Conservation (phyloP, 2,113 vertebrate species). For the Axis porcinus region DNA sequence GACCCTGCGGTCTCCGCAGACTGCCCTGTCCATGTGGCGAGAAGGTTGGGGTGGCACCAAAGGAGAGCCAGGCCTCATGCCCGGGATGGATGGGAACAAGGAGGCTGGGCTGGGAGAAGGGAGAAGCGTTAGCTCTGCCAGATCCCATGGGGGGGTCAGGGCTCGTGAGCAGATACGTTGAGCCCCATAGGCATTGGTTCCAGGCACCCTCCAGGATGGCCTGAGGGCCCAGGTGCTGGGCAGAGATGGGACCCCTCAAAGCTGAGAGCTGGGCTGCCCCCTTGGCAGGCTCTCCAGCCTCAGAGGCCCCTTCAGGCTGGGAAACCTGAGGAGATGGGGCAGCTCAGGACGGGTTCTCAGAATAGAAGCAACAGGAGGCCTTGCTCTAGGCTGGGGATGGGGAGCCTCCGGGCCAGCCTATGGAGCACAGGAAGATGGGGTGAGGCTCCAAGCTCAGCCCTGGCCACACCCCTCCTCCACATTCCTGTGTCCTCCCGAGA, state of each 20-base stretch:
- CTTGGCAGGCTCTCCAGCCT: background rate
- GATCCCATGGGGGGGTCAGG: too few relatives aligned
- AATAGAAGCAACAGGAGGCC: constrained; percentile 18
- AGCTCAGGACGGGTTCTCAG: background rate
- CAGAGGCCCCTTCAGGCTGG: background rate
- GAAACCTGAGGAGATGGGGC: constrained; percentile 18
- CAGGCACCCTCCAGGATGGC: background rate
- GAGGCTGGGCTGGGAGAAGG: fast-evolving
- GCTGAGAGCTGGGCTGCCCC: background rate
- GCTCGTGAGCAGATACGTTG: background rate
- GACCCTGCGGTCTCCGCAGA: background rate
- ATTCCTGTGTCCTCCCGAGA: background rate
- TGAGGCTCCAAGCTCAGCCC: background rate
- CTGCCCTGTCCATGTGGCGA: background rate
- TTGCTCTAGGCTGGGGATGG: background rate
- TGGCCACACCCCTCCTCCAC: background rate
- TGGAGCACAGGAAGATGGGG: background rate
- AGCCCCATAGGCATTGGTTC: background rate
- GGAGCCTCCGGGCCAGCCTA: background rate
- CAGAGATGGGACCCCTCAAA: background rate
- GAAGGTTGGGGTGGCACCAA: background rate
- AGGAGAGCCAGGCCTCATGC: background rate
- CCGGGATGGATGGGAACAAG: background rate
- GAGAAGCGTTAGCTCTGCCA: background rate
- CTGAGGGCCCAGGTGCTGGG: background rate